phyloP scores from a whole-genome alignment of 2,888 invertebrate genomes.

The Parapristionchus giblindavisi region DNA sequence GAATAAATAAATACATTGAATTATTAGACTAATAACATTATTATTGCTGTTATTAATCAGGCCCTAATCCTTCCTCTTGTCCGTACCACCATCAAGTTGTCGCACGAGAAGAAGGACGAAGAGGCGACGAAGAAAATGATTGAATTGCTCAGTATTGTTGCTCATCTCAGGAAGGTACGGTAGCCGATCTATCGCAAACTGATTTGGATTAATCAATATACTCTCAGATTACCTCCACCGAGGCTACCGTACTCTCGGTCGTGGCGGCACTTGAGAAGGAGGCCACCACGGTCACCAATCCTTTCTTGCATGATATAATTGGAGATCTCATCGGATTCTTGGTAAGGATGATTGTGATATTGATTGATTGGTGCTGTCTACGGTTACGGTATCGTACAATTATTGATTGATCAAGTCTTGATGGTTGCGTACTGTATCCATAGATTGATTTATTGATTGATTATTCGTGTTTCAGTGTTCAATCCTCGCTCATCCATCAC shows the following conservation, averaged over 20 bases:
- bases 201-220: too few species aligned
- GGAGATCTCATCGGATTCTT: slow-evolving; percentile 27
- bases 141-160: slow-evolving; percentile 42
- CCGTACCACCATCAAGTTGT: slow-evolving; percentile 40
- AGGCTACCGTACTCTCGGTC: neutral
- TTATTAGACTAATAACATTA: too few species aligned
- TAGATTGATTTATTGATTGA: too few species aligned
- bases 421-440: too few species aligned
- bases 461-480: too few species aligned
- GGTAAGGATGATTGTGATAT: slow-evolving; percentile 8
- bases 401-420: too few species aligned
- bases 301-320: slow-evolving; percentile 20
- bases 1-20: too few species aligned
- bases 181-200: neutral
- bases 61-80: slow-evolving; percentile 51
- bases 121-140: slow-evolving; percentile 38
- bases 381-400: too few species aligned
- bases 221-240: slow-evolving; percentile 14
- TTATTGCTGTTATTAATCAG: too few species aligned
- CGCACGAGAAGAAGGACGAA: slow-evolving; percentile 44
- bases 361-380: too few species aligned
- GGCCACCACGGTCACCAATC: slow-evolving; percentile 8
- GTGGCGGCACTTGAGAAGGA: slow-evolving; percentile 16
- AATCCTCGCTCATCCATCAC: slow-evolving; percentile 5
- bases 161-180: slow-evolving; percentile 43